These are phyloP conservation scores for Drosophila teissieri DNA, from an alignment of 1,140 invertebrate species.

Conservation along the genomic window DNA sequence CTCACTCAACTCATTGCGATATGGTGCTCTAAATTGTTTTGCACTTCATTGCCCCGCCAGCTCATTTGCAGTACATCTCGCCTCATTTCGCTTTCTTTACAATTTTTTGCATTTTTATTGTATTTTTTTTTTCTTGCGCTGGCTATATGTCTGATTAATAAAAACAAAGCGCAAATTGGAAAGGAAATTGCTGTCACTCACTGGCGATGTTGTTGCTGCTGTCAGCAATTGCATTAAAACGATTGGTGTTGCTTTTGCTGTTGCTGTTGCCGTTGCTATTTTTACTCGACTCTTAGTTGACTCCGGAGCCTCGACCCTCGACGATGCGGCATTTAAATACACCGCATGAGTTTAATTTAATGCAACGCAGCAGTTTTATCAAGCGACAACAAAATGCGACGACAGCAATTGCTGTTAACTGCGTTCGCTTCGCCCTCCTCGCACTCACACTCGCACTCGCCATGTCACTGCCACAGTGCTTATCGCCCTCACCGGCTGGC, in stretches of 20 bases:
- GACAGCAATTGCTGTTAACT: slow-evolving; percentile 66
- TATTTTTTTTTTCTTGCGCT: slow-evolving; percentile 14
- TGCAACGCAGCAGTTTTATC: slow-evolving; percentile 80
- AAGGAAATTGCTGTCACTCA: slow-evolving; percentile 80
- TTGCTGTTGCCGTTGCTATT: slow-evolving; percentile 18
- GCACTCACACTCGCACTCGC: slow-evolving; percentile 12
- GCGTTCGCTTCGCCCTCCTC: slow-evolving; percentile 13
- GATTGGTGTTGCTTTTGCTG: slow-evolving; percentile 20
- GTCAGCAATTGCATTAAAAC: slow-evolving; percentile 75
- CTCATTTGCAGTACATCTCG: slow-evolving; percentile 28
- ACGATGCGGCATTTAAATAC: slow-evolving; percentile 67
- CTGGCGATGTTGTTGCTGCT: slow-evolving; percentile 38
- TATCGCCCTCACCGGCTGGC: slow-evolving; percentile 43
- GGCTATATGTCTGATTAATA: slow-evolving; percentile 61
- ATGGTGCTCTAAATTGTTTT: slow-evolving; percentile 33
- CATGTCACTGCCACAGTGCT: slow-evolving; percentile 40
- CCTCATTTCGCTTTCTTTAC: slow-evolving; percentile 27
- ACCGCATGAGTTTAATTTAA: slow-evolving; percentile 81
- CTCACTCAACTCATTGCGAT: not conserved
- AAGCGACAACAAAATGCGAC: slow-evolving; percentile 62
- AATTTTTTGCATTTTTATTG: not conserved
- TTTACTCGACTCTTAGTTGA: slow-evolving; percentile 10
- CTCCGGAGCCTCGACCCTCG: slow-evolving; percentile 23
- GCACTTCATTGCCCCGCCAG: slow-evolving; percentile 39
- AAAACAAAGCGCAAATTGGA: slow-evolving; percentile 74